phyloP scores from a whole-genome alignment of 2,888 invertebrate genomes.

The Adelphocoris suturalis region DNA sequence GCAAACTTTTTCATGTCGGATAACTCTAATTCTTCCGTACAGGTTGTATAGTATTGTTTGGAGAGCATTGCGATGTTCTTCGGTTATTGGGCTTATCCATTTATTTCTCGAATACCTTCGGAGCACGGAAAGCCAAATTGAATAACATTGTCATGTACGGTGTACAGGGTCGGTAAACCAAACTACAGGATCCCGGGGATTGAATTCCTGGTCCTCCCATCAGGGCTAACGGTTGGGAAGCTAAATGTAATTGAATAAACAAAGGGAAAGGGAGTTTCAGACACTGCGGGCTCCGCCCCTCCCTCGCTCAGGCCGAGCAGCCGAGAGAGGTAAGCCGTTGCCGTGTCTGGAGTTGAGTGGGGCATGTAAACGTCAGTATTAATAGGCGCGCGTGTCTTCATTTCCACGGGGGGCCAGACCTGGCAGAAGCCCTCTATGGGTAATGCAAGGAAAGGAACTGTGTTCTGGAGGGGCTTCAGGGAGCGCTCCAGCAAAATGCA shows the following conservation, averaged over 20 bases:
- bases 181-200: conserved; percentile 50
- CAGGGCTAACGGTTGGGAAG: conserved; percentile 55
- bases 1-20: no score
- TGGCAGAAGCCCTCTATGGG: background rate
- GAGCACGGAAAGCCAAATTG: conserved; percentile 43
- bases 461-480: no score
- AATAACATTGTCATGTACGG: conserved; percentile 53
- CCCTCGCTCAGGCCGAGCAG: background rate
- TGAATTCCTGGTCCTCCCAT: conserved; percentile 49
- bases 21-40: no score
- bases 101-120: conserved; percentile 23
- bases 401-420: background rate
- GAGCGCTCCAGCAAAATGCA: no score
- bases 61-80: conserved; percentile 8
- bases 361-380: conserved; percentile 49
- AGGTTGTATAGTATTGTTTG: background rate
- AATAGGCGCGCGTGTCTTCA: conserved; percentile 50
- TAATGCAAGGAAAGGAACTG: no score
- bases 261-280: conserved; percentile 46
- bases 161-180: background rate
- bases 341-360: conserved; percentile 38
- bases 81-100: conserved; percentile 22
- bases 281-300: background rate
- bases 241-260: conserved; percentile 62
- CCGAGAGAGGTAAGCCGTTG: conserved; percentile 3